Conservation (phyloP, 2,888 invertebrate species). For the Metallyticus violacea region DNA sequence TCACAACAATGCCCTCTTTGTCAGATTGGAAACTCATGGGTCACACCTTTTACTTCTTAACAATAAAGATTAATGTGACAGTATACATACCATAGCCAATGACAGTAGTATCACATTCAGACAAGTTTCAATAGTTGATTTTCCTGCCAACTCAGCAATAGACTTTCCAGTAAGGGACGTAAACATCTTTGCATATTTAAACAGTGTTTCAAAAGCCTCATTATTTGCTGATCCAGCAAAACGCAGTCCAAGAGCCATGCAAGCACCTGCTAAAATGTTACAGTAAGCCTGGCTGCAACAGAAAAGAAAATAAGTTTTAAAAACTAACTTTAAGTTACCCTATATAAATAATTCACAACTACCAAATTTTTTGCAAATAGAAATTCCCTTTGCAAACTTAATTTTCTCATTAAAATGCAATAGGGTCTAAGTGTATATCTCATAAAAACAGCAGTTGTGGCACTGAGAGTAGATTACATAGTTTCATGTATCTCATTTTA, state of each 20-base stretch:
- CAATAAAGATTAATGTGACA: background rate
- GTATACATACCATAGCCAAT: constrained; percentile 65
- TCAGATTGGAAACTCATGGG: too few species aligned
- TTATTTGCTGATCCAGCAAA: constrained; percentile 89
- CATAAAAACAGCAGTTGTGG: too few species aligned
- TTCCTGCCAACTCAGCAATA: constrained; percentile 83
- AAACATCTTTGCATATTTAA: constrained; percentile 69
- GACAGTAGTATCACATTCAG: constrained; percentile 79
- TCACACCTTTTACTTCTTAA: too few species aligned
- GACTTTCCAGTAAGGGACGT: constrained; percentile 65
- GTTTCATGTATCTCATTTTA: too few species aligned
- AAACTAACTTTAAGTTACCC: background rate
- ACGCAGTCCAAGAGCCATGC: constrained; percentile 87
- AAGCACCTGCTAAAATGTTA: constrained; percentile 92
- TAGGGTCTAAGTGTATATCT: too few species aligned
- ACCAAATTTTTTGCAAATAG: too few species aligned
- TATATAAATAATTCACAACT: background rate
- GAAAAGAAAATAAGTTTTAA: background rate
- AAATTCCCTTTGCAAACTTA: too few species aligned
- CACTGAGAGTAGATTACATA: too few species aligned
- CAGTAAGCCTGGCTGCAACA: constrained; percentile 85
- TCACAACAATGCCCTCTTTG: too few species aligned
- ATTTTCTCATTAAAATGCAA: too few species aligned
- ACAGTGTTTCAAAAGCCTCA: constrained; percentile 74
- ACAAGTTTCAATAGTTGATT: constrained; percentile 86